These are phyloP conservation scores for Aelia acuminata DNA, from an alignment of 2,888 invertebrate genomes.

Conservation along the genomic window DNA sequence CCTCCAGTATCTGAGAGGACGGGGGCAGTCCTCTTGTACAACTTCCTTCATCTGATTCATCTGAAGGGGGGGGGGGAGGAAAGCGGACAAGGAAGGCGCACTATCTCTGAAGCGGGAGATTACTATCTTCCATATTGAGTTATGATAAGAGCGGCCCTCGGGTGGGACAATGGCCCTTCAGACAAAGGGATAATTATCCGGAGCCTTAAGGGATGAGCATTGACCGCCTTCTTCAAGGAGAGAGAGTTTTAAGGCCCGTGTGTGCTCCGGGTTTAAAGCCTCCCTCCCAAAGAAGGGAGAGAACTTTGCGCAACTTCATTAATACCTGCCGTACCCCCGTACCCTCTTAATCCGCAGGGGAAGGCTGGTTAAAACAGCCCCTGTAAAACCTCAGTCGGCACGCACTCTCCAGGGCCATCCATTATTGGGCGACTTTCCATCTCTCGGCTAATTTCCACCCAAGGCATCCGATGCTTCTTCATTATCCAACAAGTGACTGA, in stretches of 20 bases:
- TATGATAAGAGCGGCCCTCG: slow-evolving; percentile 45
- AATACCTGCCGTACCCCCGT: slow-evolving; percentile 44
- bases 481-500: not conserved
- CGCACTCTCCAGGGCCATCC: slow-evolving; percentile 7
- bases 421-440: slow-evolving; percentile 4
- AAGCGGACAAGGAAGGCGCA: too few relatives aligned
- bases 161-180: not conserved
- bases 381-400: slow-evolving; percentile 49
- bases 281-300: slow-evolving; percentile 29
- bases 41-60: slow-evolving; percentile 41
- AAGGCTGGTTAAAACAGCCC: slow-evolving; percentile 41
- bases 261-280: slow-evolving; percentile 35
- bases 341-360: slow-evolving; percentile 33
- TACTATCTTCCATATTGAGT: slow-evolving; percentile 57
- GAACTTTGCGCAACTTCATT: slow-evolving; percentile 54
- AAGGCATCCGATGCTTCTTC: not conserved
- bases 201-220: slow-evolving; percentile 33
- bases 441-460: not conserved
- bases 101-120: slow-evolving; percentile 43
- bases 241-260: slow-evolving; percentile 41
- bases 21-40: not conserved
- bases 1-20: not conserved
- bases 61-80: not conserved
- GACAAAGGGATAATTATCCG: slow-evolving; percentile 41
- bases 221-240: not conserved